Conservation (phyloP, 2,888 invertebrate genomes). For the Conchocele bisecta region DNA sequence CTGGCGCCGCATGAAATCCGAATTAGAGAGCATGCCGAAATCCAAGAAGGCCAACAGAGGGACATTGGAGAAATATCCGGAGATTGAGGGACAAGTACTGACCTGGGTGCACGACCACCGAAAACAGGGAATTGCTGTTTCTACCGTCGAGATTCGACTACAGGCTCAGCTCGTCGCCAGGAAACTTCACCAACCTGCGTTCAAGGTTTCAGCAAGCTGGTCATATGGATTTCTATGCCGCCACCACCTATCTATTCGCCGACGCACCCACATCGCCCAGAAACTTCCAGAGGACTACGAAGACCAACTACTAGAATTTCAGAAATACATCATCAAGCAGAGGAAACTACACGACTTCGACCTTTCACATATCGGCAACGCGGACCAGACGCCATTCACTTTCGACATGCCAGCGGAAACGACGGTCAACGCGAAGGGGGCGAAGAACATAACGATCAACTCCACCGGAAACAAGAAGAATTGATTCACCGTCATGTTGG, state of each 20-base stretch:
- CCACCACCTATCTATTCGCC: constrained; percentile 19
- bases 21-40: no score
- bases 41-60: no score
- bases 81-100: no score
- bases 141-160: no score
- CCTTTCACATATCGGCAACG: constrained; percentile 29
- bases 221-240: neutral
- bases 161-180: no score
- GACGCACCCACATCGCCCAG: constrained; percentile 25
- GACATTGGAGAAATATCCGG: no score
- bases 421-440: constrained; percentile 9
- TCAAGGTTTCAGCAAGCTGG: constrained; percentile 20
- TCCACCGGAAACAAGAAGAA: constrained; percentile 42
- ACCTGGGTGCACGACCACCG: no score
- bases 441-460: constrained; percentile 12
- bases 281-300: constrained; percentile 19
- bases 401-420: constrained; percentile 32
- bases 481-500: constrained; percentile 23
- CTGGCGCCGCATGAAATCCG: no score
- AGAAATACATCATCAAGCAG: neutral
- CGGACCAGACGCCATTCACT: constrained; percentile 30
- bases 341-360: neutral
- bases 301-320: constrained; percentile 3
- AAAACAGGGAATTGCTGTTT: no score
- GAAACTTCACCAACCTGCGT: no score